Evolutionary conservation across 2,888 invertebrate species (phyloP), one percentile per base, ranked within the genome.

Genomic region (Apamea anceps): DNA sequence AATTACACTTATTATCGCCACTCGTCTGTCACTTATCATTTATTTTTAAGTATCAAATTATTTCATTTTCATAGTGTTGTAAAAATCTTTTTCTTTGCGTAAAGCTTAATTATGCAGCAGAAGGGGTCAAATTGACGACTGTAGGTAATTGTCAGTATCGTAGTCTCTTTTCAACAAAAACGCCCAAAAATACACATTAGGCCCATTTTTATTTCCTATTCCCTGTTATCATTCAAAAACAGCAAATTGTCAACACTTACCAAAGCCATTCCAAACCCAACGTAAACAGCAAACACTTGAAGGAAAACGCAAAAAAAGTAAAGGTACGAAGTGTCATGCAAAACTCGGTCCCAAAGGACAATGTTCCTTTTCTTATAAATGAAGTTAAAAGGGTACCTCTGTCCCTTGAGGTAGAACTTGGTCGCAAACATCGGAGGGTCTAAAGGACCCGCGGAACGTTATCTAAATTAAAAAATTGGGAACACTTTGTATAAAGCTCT

Each of bases 301-400:
- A 85, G 80, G 79, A 81, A 86, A 86, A 80, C 8, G 25, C 12
- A 57, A 79, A 81, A 80, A 88, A 77, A 32, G 80, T 83, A 84
- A 89, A 89, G 88, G 90, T 90, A 91, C 90, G 88, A 86, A 92
- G 92, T 93, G 93, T 93, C 93, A 94, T 94, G 93, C 92, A 93
- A 95, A 95, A 92, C 90, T 92, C 86, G 87, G 90, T 91, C 94
- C 93, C 94, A 79, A 57, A 86, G 91, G 93, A 91, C 85, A 77
- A 87, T 91, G 93, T 94, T 93, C 94, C 93, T 94, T 95, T 95
- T 94, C 94, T 93, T 94, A 94, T 94, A 93, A 95, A 94, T 93
- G 93, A 94, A 94, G 93, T 94, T 94, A 94, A 96, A 95, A 95
- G 95, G 95, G 94, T 91, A 88, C 90, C 90, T 85, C 85, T 65